These are phyloP conservation scores for Apotomis capreana DNA, from an alignment of 2,888 invertebrate species.

Conservation along the genomic window DNA sequence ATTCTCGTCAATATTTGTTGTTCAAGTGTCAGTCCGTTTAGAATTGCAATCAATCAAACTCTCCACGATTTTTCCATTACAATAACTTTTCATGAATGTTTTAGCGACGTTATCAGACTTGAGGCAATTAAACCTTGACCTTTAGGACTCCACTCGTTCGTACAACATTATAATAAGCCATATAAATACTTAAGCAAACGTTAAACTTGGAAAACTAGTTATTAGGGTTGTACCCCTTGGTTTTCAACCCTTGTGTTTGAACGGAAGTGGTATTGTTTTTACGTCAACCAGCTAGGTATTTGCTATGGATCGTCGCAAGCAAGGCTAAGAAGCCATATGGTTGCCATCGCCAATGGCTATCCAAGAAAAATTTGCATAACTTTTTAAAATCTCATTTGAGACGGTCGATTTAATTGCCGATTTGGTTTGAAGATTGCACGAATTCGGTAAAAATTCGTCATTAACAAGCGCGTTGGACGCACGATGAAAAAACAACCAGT, in stretches of 20 bases:
- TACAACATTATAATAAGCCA: slow-evolving; percentile 7
- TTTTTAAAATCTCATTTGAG: not conserved
- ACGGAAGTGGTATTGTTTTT: slow-evolving; percentile 31
- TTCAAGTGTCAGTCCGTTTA: slow-evolving; percentile 9
- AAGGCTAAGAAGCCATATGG: slow-evolving; percentile 20
- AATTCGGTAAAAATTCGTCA: slow-evolving; percentile 35
- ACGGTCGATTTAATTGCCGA: slow-evolving; percentile 17
- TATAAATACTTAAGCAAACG: slow-evolving; percentile 15
- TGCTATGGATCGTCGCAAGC: slow-evolving; percentile 11
- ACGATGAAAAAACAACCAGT: slow-evolving; percentile 39
- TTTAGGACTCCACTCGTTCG: slow-evolving; percentile 18
- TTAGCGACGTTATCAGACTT: slow-evolving; percentile 24
- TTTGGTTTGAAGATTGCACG: slow-evolving; percentile 25
- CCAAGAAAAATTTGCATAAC: not conserved
- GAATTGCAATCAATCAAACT: slow-evolving; percentile 16
- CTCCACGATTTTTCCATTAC: slow-evolving; percentile 21
- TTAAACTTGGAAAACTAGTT: slow-evolving; percentile 11
- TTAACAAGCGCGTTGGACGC: slow-evolving; percentile 26
- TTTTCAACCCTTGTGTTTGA: slow-evolving; percentile 17
- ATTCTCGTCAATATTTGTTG: slow-evolving; percentile 2
- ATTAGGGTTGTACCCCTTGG: slow-evolving; percentile 12
- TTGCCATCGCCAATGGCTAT: not conserved
- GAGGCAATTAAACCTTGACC: slow-evolving; percentile 38
- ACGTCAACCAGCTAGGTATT: slow-evolving; percentile 14
- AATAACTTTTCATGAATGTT: slow-evolving; percentile 28